These are phyloP conservation scores for Beroe forskalii DNA, from an alignment of 37 sponge, comb jelly and placozoan species.

Conservation along the genomic window DNA sequence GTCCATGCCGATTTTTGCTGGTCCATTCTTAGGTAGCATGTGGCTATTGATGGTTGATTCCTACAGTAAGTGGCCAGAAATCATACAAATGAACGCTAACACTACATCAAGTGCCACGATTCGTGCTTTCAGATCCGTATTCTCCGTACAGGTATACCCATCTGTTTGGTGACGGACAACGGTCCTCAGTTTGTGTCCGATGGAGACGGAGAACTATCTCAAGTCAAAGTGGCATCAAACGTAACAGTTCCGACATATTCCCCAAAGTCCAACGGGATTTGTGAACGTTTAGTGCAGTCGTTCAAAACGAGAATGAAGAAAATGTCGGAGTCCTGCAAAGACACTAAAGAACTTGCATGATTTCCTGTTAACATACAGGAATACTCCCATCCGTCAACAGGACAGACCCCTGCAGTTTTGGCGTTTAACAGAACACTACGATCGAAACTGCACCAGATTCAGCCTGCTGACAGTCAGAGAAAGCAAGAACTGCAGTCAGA, in stretches of 20 bases:
- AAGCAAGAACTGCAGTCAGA: neutral
- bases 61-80: constrained; percentile 21
- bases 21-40: neutral
- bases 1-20: neutral
- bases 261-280: neutral
- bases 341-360: neutral
- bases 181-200: neutral
- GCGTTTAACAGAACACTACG: neutral
- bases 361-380: neutral
- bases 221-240: neutral
- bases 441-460: neutral
- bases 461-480: neutral
- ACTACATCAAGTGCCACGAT: neutral
- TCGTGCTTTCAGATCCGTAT: neutral
- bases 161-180: neutral
- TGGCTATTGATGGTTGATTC: neutral
- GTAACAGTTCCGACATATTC: neutral
- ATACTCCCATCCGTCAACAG: neutral
- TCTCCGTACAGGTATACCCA: neutral
- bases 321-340: neutral
- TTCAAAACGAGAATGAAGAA: constrained; percentile 28
- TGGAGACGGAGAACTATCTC: neutral
- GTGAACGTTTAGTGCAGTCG: neutral
- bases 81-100: neutral
- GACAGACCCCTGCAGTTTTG: neutral